Evolutionary conservation across 2,797 vertebrate species (phyloP).

Genomic region (Epinephelus coioides): DNA sequence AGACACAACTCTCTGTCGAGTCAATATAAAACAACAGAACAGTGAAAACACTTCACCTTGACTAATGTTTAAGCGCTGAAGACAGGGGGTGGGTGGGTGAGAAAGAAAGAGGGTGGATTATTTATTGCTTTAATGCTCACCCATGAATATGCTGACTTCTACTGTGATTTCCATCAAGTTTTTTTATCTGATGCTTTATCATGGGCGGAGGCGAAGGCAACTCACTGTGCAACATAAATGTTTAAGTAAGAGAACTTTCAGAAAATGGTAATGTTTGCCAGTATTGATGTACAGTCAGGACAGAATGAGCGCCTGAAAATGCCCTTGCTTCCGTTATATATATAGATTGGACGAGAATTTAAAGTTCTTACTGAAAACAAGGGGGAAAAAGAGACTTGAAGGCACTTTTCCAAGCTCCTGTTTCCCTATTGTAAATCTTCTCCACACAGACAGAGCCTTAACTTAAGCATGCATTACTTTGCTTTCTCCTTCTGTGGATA

Average conservation of each 20-base stretch:
- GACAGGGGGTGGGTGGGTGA: slow-evolving; percentile 54
- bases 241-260: slow-evolving; percentile 14
- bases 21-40: slow-evolving; percentile 61
- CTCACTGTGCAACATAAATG: slow-evolving; percentile 13
- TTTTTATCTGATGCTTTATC: slow-evolving; percentile 33
- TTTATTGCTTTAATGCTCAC: slow-evolving; percentile 47
- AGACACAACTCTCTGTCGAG: slow-evolving; percentile 53
- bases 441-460: background rate
- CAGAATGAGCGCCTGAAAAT: background rate
- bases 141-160: slow-evolving; percentile 55
- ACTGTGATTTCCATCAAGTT: slow-evolving; percentile 38
- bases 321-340: background rate
- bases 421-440: slow-evolving; percentile 11
- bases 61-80: slow-evolving; percentile 62
- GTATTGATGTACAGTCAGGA: background rate
- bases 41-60: slow-evolving; percentile 68
- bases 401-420: background rate
- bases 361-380: background rate
- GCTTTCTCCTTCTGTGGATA: background rate
- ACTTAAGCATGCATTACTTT: background rate
- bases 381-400: background rate
- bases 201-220: slow-evolving; percentile 17
- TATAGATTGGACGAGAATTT: background rate
- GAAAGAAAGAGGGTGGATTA: slow-evolving; percentile 31
- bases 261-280: background rate